phyloP scores from a whole-genome alignment of 2,888 invertebrate species.

The Lithophane semibrunnea region DNA sequence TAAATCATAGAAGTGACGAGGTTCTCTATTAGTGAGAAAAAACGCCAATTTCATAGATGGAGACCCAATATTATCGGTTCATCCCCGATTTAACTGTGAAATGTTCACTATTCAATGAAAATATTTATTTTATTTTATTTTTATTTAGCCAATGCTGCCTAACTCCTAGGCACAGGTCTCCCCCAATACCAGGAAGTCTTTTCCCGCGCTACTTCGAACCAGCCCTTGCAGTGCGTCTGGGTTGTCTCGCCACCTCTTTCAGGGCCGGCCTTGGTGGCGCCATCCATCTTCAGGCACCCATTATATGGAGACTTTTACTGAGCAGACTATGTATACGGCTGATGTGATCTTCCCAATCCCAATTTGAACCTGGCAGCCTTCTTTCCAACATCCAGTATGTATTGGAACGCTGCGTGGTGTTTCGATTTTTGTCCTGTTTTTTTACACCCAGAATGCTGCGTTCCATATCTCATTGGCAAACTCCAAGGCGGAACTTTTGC shows the following conservation, averaged over 20 bases:
- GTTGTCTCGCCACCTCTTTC: neutral
- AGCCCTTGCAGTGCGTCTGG: neutral
- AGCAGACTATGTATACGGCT: neutral
- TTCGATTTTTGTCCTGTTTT: neutral
- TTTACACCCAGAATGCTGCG: neutral
- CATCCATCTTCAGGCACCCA: neutral
- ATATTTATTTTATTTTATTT: too few relatives aligned
- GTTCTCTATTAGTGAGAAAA: too few relatives aligned
- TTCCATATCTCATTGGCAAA: neutral
- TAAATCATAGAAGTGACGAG: too few relatives aligned
- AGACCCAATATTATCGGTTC: too few relatives aligned
- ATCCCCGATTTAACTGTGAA: too few relatives aligned
- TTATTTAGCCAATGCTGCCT: too few relatives aligned
- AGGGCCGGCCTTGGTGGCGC: neutral
- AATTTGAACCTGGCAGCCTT: neutral
- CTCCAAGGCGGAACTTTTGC: neutral
- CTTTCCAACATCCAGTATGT: neutral
- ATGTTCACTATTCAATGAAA: too few relatives aligned
- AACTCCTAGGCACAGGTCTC: too few relatives aligned
- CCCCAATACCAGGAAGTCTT: too few relatives aligned
- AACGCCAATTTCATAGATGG: too few relatives aligned
- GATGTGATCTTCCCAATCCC: neutral
- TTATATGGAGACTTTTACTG: neutral
- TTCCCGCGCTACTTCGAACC: neutral
- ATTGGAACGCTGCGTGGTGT: neutral